Base-by-base conservation (phyloP, 2,888 invertebrate genomes). In the Drosophila ustulata region DNA sequence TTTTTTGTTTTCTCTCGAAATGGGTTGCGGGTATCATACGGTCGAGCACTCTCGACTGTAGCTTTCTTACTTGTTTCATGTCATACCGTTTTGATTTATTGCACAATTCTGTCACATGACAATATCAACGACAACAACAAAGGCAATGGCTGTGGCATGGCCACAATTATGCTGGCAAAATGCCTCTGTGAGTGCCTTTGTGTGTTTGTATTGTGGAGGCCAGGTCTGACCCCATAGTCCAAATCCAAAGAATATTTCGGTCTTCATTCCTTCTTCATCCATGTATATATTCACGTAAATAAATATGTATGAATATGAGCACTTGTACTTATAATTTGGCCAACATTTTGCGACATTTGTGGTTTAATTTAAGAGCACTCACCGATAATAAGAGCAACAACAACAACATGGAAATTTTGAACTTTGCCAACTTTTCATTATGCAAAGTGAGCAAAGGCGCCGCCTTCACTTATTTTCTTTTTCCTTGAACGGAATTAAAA, bases 51-150 rank as follows among this genome's bases (percentile, higher is more conserved):
- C n/a, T n/a, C n/a, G n/a, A n/a, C n/a, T n/a, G n/a, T n/a, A n/a
- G n/a, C n/a, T n/a, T n/a, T n/a, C n/a, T n/a, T n/a, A n/a, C n/a
- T n/a, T n/a, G n/a, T n/a, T 71, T 67, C 53, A 61, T 73, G 75
- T 51, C 55, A 50, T 51, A 37, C 80, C 49, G 64, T 62, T 79
- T 70, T 85, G 85, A 85, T 85, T 82, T 82, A 87, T 85, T 80
- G 80, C 70, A 43, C 71, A 66, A 66, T 67, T 53, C 59, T 76
- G 73, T 45, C 69, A 62, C 53, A 59, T 72, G 82, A 87, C 83
- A 79, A 78, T 70, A 66, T 55, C 71, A 77, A 65, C 45, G 71
- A 45, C 41, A 58, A 23, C 8, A 37, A 49, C 57, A 69, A 61
- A 61, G 71, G 51, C 46, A 75, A 3, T 8, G 9, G 11, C 4